Conservation (phyloP, 2,113 vertebrate genomes). For the Eurystomus gularis region DNA sequence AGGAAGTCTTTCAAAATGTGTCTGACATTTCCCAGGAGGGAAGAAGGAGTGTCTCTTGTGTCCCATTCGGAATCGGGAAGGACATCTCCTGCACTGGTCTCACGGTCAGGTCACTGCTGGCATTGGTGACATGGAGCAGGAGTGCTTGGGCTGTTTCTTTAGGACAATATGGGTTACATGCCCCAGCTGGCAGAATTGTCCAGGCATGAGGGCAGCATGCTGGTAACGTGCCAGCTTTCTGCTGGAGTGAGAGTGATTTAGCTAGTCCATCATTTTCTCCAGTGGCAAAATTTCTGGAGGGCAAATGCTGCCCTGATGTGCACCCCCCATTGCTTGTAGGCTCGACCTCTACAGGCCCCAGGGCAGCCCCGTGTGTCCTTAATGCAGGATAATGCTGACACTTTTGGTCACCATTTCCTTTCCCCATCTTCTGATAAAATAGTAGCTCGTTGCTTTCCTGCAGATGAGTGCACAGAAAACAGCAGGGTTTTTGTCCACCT, state of each 20-base stretch:
- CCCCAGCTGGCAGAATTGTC: background rate
- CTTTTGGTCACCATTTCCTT: background rate
- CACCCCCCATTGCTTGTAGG: background rate
- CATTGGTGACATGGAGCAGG: accelerated
- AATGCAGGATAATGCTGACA: background rate
- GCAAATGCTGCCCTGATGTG: background rate
- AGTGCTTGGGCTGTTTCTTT: background rate
- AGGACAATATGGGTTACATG: background rate
- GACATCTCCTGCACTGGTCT: background rate
- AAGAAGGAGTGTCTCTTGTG: background rate
- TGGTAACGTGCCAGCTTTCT: background rate
- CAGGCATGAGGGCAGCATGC: background rate
- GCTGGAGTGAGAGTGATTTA: background rate
- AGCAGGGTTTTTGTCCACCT: background rate
- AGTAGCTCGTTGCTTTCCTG: background rate
- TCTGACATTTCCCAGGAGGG: background rate
- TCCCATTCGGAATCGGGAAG: background rate
- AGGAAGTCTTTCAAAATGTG: background rate
- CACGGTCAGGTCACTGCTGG: background rate
- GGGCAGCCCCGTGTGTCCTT: background rate
- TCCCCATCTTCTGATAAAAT: accelerated
- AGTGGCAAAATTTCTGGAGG: background rate
- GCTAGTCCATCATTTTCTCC: background rate
- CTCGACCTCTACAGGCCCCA: background rate
- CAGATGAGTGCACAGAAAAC: background rate